Base-by-base conservation (phyloP, 2,888 invertebrate species). In the Capitulum mitella region DNA sequence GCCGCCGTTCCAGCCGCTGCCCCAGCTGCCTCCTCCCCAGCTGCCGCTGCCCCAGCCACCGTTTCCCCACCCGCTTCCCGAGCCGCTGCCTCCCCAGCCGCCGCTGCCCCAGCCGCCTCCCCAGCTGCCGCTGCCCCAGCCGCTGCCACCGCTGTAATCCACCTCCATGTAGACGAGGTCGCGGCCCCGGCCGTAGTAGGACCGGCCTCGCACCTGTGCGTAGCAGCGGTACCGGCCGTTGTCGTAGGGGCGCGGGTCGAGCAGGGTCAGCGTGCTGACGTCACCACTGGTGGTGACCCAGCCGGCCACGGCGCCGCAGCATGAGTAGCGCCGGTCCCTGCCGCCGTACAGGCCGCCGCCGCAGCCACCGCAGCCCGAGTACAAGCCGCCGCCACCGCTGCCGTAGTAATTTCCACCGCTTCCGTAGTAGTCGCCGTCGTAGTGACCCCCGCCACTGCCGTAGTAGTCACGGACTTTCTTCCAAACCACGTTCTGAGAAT, bases 161-260 rank as follows among this genome's bases (percentile, higher is more conserved):
- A 64, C 64, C 64, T 64, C 64, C 64, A 64, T 64, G 64, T 64
- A 64, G 37, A 64, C 64, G 16, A 64, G 16, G 37, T 64, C 37
- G 16, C n/a, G n/a, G n/a, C 64, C 37, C 2, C 64, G 64, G 64
- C 64, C 64, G 64, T 64, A 64, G 34, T 6, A 16, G 64, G 34
- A 64, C 5, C 34, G 22, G 34, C 64, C 19, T 34, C 64, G 64
- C 64, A 64, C 34, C 64, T 64, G 64, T 0, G 64, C 64, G 19
- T n/a, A n/a, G 64, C 64, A 64, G 64, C 64, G 64, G 37, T 64
- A 64, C 19, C 19, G 34, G 64, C 64, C 64, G 34, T 19, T 22
- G 64, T 64, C 64, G 64, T 37, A 34, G 6, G 64, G 64, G 0
- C 64, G 34, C 37, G 64, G 64, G 64, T 64, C 34, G 34, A 32